Base-by-base conservation (phyloP, 1,140 invertebrate genomes). In the Bombus pyrosoma region DNA sequence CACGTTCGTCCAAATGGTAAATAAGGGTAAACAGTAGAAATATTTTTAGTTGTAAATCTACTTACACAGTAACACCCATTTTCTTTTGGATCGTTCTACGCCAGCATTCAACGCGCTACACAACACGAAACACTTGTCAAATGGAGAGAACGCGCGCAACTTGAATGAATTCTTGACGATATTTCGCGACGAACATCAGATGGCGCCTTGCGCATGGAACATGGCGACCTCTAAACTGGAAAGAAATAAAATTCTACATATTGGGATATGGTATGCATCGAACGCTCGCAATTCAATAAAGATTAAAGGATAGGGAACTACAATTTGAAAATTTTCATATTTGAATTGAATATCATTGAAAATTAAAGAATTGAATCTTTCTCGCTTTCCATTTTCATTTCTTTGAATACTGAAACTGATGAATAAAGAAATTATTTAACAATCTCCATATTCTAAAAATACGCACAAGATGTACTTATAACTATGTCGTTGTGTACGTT, bases 61-160 rank as follows among this genome's bases (percentile, higher is more conserved):
- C 91, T 92, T 89, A 92, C 91, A 92, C 85, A 6, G 88, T 91
- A 41, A 92, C 91, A 76, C 91, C 91, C 91, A 92, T 92, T n/a
- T 37, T 86, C 59, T 37, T 25, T 2, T 13, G 5, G 2, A 10
- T 12, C 2, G 13, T 41, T 53, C 47, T 32, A 25, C 1, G 37
- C 8, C 13, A 18, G 25, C 47, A 41, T 43, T 59, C 68, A 34
- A 39, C 59, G 28, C 22, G 5, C 22, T 28, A 81, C 28, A 64
- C 74, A 72, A 41, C 78, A 25, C 39, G 18, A 41, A 68, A 77
- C 59, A 84, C 75, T 84, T 79, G 86, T 78, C 47, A 85, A 81
- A 85, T 22, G 34, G 8, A 47, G 41, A 66, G 34, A 53, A 81
- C 57, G 71, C 78, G 69, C 71, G 34, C 37, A 68, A 81, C 37